Conservation (phyloP, 2,888 invertebrate genomes). For the Aquatica leii region DNA sequence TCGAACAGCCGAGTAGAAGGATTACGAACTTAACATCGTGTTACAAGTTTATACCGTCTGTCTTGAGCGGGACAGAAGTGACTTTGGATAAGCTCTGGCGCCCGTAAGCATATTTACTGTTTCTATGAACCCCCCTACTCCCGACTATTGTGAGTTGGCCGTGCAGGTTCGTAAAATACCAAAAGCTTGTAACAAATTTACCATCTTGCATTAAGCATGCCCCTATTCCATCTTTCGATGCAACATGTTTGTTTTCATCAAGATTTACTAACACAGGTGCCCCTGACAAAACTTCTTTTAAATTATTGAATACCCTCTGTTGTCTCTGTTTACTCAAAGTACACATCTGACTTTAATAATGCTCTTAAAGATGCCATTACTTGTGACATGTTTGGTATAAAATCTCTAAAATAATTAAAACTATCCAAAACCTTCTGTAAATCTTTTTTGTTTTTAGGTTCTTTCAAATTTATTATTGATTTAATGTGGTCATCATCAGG, state of each 20-base stretch:
- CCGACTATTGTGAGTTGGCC: too few relatives aligned
- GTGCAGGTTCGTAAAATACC: too few relatives aligned
- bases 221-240: too few relatives aligned
- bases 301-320: not conserved
- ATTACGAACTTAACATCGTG: too few relatives aligned
- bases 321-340: not conserved
- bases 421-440: not conserved
- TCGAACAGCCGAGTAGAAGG: too few relatives aligned
- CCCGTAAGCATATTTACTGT: too few relatives aligned
- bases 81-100: too few relatives aligned
- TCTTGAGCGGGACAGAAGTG: too few relatives aligned
- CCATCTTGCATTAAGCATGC: not conserved
- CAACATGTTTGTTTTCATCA: constrained; percentile 1
- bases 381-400: constrained; percentile 1
- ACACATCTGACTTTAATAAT: constrained; percentile 2
- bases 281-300: constrained; percentile 2
- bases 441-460: not conserved
- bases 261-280: constrained; percentile 1
- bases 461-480: not conserved
- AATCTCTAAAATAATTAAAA: too few relatives aligned
- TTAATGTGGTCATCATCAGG: constrained; percentile 5
- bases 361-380: constrained; percentile 3
- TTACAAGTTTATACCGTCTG: too few relatives aligned
- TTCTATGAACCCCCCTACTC: too few relatives aligned
- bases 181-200: too few relatives aligned